These are phyloP conservation scores for Bombus consobrinus DNA, from an alignment of 1,140 invertebrate genomes.

Conservation along the genomic window DNA sequence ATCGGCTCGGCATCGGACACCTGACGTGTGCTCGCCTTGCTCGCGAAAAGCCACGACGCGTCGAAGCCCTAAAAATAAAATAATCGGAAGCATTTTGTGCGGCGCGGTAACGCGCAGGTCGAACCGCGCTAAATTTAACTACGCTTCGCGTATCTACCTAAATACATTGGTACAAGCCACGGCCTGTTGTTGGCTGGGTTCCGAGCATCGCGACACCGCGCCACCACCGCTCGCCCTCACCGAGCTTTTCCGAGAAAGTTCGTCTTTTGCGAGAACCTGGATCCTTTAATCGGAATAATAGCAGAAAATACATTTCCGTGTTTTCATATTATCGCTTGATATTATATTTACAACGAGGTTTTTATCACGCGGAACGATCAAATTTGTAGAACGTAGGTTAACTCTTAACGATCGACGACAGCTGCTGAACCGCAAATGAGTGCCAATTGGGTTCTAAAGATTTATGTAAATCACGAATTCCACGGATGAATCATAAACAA, in stretches of 20 bases:
- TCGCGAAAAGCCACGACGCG: constrained; percentile 60
- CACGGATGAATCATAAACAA: background rate
- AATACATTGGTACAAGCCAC: constrained; percentile 78
- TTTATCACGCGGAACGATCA: no score
- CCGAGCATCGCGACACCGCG: constrained; percentile 62
- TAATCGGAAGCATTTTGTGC: constrained; percentile 81
- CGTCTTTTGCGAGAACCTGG: background rate
- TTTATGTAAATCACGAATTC: background rate
- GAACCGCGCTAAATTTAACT: constrained; percentile 80
- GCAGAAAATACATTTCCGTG: background rate
- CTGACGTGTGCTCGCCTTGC: constrained; percentile 25
- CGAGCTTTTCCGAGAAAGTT: constrained; percentile 62
- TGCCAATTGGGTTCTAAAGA: background rate
- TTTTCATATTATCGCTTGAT: background rate
- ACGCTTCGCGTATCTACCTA: constrained; percentile 80
- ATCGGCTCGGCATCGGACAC: background rate
- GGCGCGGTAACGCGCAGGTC: constrained; percentile 76
- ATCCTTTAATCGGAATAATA: background rate
- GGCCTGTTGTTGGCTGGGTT: constrained; percentile 78
- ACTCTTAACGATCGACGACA: no score
- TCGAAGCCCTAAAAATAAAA: constrained; percentile 81
- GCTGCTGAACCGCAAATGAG: background rate
- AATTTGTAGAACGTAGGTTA: background rate
- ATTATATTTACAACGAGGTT: background rate
- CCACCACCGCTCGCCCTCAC: constrained; percentile 68